phyloP scores from a whole-genome alignment of 2,888 invertebrate species.

The Auanema sp. region DNA sequence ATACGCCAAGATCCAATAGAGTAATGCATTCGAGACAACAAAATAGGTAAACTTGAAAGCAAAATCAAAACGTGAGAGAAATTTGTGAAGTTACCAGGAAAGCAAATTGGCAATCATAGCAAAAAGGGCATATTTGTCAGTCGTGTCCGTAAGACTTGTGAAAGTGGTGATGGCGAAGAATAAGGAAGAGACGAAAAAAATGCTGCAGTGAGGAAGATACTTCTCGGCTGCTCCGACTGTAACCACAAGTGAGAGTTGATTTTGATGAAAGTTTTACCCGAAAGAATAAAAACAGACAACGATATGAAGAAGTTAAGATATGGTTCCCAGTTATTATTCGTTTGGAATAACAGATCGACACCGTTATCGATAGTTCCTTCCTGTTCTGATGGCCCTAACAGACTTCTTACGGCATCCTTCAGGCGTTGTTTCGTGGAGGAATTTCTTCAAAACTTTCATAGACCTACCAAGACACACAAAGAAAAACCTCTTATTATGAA shows the following conservation, averaged over 20 bases:
- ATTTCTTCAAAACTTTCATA: not conserved
- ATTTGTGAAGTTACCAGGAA: slow-evolving; percentile 38
- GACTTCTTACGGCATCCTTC: not conserved
- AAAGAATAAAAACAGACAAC: slow-evolving; percentile 44
- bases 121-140: slow-evolving; percentile 43
- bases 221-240: slow-evolving; percentile 48
- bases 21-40: slow-evolving; percentile 38
- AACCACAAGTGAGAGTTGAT: slow-evolving; percentile 17
- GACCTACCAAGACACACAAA: not conserved
- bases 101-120: slow-evolving; percentile 46
- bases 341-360: slow-evolving; percentile 21
- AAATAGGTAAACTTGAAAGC: slow-evolving; percentile 38
- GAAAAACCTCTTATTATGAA: slow-evolving; percentile 26
- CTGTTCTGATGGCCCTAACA: not conserved
- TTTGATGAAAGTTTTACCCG: slow-evolving; percentile 18
- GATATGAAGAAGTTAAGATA: slow-evolving; percentile 50
- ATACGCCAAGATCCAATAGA: slow-evolving; percentile 39
- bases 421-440: no score
- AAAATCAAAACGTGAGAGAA: not conserved
- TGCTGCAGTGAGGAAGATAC: slow-evolving; percentile 36
- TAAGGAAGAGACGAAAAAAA: slow-evolving; percentile 48
- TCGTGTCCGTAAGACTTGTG: slow-evolving; percentile 44
- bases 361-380: slow-evolving; percentile 3
- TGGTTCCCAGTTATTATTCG: slow-evolving; percentile 45
- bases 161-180: slow-evolving; percentile 46